These are phyloP conservation scores for Mongoloraphidia duomilia DNA, from an alignment of 2,888 invertebrate genomes.

Conservation along the genomic window DNA sequence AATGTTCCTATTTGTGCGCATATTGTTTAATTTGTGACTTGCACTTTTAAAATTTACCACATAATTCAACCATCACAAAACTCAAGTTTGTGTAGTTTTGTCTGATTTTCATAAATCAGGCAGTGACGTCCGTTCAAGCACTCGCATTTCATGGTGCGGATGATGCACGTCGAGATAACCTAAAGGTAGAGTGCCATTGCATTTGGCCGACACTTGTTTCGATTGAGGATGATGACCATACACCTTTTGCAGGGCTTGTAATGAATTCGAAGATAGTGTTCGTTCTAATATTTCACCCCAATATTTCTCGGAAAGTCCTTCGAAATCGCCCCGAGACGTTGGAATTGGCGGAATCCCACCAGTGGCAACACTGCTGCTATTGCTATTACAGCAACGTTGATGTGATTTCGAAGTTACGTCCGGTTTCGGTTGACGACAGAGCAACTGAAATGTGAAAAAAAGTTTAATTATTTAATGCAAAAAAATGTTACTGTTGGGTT, in stretches of 20 bases:
- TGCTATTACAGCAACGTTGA: constrained; percentile 24
- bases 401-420: constrained; percentile 6
- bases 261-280: constrained; percentile 58
- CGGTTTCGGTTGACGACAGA: constrained; percentile 20
- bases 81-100: constrained; percentile 28
- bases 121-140: constrained; percentile 24
- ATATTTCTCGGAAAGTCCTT: constrained; percentile 39
- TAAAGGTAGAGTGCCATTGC: constrained; percentile 22
- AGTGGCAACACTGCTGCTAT: constrained; percentile 15
- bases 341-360: constrained; percentile 29
- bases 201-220: constrained; percentile 13
- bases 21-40: too few relatives aligned
- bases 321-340: constrained; percentile 33
- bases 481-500: too few relatives aligned
- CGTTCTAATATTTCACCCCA: constrained; percentile 60
- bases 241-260: constrained; percentile 40
- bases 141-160: constrained; percentile 22
- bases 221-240: constrained; percentile 14
- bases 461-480: too few relatives aligned
- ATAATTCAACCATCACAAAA: background rate
- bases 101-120: constrained; percentile 32
- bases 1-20: too few relatives aligned
- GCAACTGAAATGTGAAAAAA: constrained; percentile 20
- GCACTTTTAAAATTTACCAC: too few relatives aligned
- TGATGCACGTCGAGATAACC: background rate